phyloP scores from a whole-genome alignment of 2,113 vertebrate genomes.

The Sminthopsis crassicaudata region DNA sequence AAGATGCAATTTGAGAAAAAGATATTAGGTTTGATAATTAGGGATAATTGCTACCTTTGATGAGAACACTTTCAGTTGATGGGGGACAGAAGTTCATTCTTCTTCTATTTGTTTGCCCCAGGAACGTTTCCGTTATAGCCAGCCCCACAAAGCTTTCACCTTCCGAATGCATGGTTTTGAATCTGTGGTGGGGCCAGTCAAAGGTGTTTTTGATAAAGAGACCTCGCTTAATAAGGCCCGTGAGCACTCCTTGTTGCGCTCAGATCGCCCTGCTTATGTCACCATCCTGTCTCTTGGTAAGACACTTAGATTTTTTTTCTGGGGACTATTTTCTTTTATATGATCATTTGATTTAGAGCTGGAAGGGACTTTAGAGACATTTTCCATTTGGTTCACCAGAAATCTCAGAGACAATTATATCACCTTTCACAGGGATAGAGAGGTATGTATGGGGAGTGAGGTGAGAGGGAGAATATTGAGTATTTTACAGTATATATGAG shows the following conservation, averaged over 20 bases:
- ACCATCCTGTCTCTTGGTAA: slow-evolving; percentile 98
- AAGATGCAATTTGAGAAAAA: background rate
- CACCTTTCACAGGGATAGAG: background rate
- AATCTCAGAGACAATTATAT: background rate
- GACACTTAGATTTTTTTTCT: slow-evolving; percentile 31
- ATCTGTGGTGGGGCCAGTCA: slow-evolving; percentile 97
- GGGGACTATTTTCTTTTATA: background rate
- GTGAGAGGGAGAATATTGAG: background rate
- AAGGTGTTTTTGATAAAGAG: slow-evolving; percentile 99
- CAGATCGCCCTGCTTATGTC: slow-evolving; percentile 96
- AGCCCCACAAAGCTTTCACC: slow-evolving; percentile 98
- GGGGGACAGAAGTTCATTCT: background rate
- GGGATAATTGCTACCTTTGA: background rate
- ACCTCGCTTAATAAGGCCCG: slow-evolving; percentile 98
- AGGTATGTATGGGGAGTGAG: background rate
- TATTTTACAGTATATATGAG: background rate
- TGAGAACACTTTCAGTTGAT: background rate
- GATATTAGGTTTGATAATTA: background rate
- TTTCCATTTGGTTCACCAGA: background rate
- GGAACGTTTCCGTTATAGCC: slow-evolving; percentile 97
- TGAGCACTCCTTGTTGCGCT: slow-evolving; percentile 96
- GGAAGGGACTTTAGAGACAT: background rate
- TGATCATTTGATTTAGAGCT: background rate
- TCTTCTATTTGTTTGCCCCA: slow-evolving; percentile 68
- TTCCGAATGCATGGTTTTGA: slow-evolving; percentile 99